These are phyloP conservation scores for Eucriotettix oculatus DNA, from an alignment of 2,888 invertebrate genomes.

Conservation along the genomic window DNA sequence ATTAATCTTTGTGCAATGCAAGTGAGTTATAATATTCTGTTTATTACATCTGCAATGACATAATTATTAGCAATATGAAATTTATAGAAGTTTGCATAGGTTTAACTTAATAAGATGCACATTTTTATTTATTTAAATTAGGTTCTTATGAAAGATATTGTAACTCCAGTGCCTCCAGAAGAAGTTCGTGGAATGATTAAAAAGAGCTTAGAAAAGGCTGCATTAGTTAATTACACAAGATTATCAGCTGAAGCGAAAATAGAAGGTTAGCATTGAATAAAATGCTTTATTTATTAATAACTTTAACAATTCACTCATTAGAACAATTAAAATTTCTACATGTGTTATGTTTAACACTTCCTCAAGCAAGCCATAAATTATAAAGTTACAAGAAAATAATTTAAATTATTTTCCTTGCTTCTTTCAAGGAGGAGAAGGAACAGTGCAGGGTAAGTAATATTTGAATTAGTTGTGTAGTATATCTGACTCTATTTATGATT, in stretches of 20 bases:
- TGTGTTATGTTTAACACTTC: not conserved
- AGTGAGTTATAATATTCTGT: too few relatives aligned
- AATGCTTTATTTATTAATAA: not conserved
- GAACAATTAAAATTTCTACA: not conserved
- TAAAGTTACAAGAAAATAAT: not conserved
- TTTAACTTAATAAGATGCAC: not conserved
- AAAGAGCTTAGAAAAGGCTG: slow-evolving; percentile 94
- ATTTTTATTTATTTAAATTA: slow-evolving; percentile 15
- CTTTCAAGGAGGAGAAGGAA: slow-evolving; percentile 13
- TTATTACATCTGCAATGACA: too few relatives aligned
- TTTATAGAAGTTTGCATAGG: too few relatives aligned
- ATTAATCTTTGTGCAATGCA: too few relatives aligned
- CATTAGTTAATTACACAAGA: slow-evolving; percentile 89
- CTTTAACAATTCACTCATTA: not conserved
- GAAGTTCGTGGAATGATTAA: slow-evolving; percentile 94
- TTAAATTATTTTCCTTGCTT: not conserved
- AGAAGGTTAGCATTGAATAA: slow-evolving; percentile 54
- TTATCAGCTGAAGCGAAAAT: slow-evolving; percentile 94
- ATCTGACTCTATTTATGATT: not conserved
- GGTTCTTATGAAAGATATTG: slow-evolving; percentile 98
- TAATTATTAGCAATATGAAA: too few relatives aligned
- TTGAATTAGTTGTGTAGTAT: not conserved
- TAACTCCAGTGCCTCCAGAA: slow-evolving; percentile 87
- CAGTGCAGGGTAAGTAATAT: slow-evolving; percentile 13
- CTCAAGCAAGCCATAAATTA: not conserved